Base-by-base conservation (phyloP, 2,797 vertebrate species). In the Fratercula arctica region DNA sequence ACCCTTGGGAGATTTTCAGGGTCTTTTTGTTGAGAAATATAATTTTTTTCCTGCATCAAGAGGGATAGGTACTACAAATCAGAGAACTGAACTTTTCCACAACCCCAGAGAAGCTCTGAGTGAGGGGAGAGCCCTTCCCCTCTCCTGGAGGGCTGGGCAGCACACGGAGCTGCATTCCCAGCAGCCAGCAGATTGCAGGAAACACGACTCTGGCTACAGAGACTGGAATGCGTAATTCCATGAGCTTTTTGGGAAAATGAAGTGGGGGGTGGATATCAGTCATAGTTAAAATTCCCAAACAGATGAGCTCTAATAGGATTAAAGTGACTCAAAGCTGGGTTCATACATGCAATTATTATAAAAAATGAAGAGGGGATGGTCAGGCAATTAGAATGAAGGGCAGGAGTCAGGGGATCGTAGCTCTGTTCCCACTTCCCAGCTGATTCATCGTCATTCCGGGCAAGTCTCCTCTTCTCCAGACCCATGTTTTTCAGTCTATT, bases 201-300 rank as follows among this genome's bases (percentile, higher is more conserved):
- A 96, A 68, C 41, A 45, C 1, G 1, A 59, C 43, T 90, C 66
- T 70, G 54, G 82, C 80, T 63, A 91, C 59, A 70, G 75, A 85
- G 56, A 70, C 64, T 79, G 90, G 96, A 94, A 96, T 89, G 83
- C 70, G 31, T 82, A 94, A 95, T 89, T 96, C 85, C 93, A 94
- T 82, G 74, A 96, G 74, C 31, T 94, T 93, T 96, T 96, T 92
- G 67, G 74, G 87, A 96, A 96, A 91, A 82, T 93, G 17, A 88
- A 94, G 51, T 31, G 35, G 67, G 43, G 37, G 14, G 16, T 76
- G 51, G 78, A 39, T 94, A 87, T 89, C 88, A 93, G 88, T 66
- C 93, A 87, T 79, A 96, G 75, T 61, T 95, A 92, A 92, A 93
- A 96, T 90, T 90, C 91, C 60, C 91, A 84, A 95, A 94, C 41